Evolutionary conservation across 2,888 invertebrate genomes (phyloP).

Genomic region (Eupithecia vulgata): DNA sequence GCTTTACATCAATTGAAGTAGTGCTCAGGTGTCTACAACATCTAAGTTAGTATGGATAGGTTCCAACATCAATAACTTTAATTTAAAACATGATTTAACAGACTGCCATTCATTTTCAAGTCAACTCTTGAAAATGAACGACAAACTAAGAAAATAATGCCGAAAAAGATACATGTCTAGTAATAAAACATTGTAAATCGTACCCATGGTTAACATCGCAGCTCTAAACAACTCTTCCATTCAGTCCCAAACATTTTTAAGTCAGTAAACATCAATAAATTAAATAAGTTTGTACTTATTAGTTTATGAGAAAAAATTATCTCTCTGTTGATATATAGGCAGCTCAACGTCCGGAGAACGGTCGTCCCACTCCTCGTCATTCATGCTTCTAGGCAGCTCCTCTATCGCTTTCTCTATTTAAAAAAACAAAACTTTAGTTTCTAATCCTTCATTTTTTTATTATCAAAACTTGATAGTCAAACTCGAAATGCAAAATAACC

Average conservation of each 20-base stretch:
- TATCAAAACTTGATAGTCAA: slow-evolving; percentile 33
- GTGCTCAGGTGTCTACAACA: neutral
- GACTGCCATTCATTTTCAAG: neutral
- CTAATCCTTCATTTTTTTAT: slow-evolving; percentile 12
- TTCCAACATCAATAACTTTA: neutral
- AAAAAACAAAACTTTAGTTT: slow-evolving; percentile 39
- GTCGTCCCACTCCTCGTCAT: slow-evolving; percentile 87
- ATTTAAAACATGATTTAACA: neutral
- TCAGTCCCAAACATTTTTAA: slow-evolving; percentile 12
- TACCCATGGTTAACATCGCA: neutral
- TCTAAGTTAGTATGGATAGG: neutral
- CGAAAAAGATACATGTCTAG: neutral
- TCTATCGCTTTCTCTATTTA: slow-evolving; percentile 90
- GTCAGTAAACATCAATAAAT: neutral
- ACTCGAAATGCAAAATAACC: slow-evolving; percentile 54
- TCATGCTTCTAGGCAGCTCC: slow-evolving; percentile 85
- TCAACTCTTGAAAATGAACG: neutral
- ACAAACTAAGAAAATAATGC: neutral
- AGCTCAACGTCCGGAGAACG: slow-evolving; percentile 90
- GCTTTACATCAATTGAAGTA: neutral
- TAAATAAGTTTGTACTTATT: neutral
- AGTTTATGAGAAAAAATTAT: slow-evolving; percentile 89
- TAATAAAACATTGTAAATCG: neutral
- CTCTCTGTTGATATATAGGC: slow-evolving; percentile 93
- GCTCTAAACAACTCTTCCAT: slow-evolving; percentile 4